Base-by-base conservation (phyloP, 2,888 invertebrate species). In the Cyrtodaria siliqua region DNA sequence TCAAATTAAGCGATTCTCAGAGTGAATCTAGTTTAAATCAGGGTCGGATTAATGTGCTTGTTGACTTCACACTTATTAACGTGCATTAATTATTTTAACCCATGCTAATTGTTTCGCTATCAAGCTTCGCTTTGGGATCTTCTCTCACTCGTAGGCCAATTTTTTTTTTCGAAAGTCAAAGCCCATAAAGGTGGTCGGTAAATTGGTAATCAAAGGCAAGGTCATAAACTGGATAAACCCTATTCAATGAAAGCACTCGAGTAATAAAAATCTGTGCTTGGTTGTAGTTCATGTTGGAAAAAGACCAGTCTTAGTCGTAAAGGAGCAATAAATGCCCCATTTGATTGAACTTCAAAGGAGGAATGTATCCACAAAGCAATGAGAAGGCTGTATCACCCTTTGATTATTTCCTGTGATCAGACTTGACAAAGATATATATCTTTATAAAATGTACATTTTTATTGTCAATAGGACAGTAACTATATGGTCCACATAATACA, bases 281-380 rank as follows among this genome's bases (percentile, higher is more conserved):
- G 70, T 56, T 55, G 50, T 70, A 42, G 50, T 70, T 29, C 56
- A 50, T 63, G 53, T 62, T 60, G 33, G 59, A 62, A 68, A 69
- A 66, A 66, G 59, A 64, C 64, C 64, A 33, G 47, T 62, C 47
- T 16, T 18, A 38, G 44, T 63, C 52, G 59, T 71, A 71, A 71
- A 71, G 60, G n/a, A 27, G 73, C 40, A 60, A 56, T 73, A 73
- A 73, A 73, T 60, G 73, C 55, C 66, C 66, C 40, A 61, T 67
- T 38, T 26, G 50, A 29, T 47, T 61, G 61, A 73, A 55, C 55
- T 66, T 67, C 73, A 73, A 73, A 72, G 67, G 57, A 49, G 24
- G 42, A 49, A 33, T 66, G 61, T 50, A 66, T 66, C 56, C 66
- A 56, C 42, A 49, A 49, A 47, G 47, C 59, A n/a, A 52, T 29